phyloP scores from a whole-genome alignment of 1,140 invertebrate species.

The Euwallacea similis region DNA sequence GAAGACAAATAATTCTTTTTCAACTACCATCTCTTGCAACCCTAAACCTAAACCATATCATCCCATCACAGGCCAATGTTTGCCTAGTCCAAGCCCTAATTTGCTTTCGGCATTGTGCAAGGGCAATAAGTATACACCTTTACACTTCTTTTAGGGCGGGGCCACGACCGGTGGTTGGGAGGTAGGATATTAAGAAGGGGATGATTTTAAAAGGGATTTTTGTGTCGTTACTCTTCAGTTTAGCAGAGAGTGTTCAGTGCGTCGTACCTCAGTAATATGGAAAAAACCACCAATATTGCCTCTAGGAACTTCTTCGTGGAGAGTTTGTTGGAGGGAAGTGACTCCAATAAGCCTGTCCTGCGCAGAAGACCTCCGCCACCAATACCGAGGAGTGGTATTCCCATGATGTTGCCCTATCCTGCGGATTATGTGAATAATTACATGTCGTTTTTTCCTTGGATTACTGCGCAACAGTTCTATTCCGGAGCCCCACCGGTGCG shows the following conservation, averaged over 20 bases:
- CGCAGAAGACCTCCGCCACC: conserved; percentile 41
- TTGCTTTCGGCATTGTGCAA: conserved; percentile 3
- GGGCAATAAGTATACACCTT: conserved; percentile 17
- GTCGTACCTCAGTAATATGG: neutral
- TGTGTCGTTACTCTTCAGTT: conserved; percentile 1
- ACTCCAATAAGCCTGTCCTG: conserved; percentile 55
- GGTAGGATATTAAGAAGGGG: neutral
- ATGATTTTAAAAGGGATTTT: neutral
- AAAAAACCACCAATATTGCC: conserved; percentile 2
- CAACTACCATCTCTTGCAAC: too few species aligned
- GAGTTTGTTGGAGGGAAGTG: conserved; percentile 68
- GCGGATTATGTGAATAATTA: conserved; percentile 64
- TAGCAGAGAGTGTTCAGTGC: neutral
- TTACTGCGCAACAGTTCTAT: conserved; percentile 15
- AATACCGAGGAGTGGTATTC: conserved; percentile 26
- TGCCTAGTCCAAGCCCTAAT: conserved; percentile 19
- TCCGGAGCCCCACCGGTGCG: conserved; percentile 41
- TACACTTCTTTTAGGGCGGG: conserved; percentile 35
- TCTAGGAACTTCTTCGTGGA: conserved; percentile 72
- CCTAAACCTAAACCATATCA: conserved; percentile 8
- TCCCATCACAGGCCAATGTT: conserved; percentile 25
- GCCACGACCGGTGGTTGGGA: conserved; percentile 16
- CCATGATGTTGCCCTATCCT: conserved; percentile 61
- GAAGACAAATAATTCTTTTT: too few species aligned
- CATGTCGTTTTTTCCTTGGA: conserved; percentile 56